Percentiles rank a stretch among this genome's conserved stretches.
phyloP scores from a whole-genome alignment of 1,140 invertebrate genomes.

The Teleopsis dalmanni region DNA sequence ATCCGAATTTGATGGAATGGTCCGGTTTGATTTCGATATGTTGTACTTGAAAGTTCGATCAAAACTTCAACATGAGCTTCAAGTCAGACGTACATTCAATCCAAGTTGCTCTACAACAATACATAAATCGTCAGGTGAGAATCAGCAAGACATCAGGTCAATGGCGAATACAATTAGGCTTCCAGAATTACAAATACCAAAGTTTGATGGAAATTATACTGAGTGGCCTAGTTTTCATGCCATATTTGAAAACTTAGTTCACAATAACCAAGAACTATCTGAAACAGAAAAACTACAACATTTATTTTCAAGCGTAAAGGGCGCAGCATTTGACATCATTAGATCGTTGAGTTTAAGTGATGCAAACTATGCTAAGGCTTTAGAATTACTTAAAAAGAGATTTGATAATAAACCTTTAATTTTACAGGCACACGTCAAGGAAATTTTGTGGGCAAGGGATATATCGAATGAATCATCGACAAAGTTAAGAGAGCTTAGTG shows the following conservation, averaged over 20 bases:
- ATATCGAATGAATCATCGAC: neutral
- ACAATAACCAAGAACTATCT: neutral
- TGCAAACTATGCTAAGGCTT: slow-evolving; percentile 8
- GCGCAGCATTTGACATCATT: slow-evolving; percentile 3
- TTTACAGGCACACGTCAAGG: slow-evolving; percentile 10
- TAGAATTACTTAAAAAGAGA: slow-evolving; percentile 3
- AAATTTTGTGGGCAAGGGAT: neutral
- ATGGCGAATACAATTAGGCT: too few species aligned
- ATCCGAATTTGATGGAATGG: too few species aligned
- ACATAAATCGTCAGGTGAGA: too few species aligned
- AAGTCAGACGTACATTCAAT: too few species aligned
- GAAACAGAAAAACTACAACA: slow-evolving; percentile 8
- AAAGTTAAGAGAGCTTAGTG: neutral
- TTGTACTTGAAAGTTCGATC: too few species aligned
- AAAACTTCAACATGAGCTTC: too few species aligned
- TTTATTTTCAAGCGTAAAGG: neutral
- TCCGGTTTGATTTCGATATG: too few species aligned
- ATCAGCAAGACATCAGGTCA: too few species aligned
- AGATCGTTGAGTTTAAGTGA: neutral
- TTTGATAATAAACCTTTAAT: slow-evolving; percentile 6
- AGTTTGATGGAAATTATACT: slow-evolving; percentile 3
- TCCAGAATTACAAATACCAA: slow-evolving; percentile 6
- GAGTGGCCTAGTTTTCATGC: slow-evolving; percentile 6
- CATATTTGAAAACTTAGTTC: slow-evolving; percentile 4
- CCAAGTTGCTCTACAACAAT: too few species aligned